Evolutionary conservation across 92 coral and sea anemone species (phyloP).

Genomic region (Epizoanthus illoricatus): DNA sequence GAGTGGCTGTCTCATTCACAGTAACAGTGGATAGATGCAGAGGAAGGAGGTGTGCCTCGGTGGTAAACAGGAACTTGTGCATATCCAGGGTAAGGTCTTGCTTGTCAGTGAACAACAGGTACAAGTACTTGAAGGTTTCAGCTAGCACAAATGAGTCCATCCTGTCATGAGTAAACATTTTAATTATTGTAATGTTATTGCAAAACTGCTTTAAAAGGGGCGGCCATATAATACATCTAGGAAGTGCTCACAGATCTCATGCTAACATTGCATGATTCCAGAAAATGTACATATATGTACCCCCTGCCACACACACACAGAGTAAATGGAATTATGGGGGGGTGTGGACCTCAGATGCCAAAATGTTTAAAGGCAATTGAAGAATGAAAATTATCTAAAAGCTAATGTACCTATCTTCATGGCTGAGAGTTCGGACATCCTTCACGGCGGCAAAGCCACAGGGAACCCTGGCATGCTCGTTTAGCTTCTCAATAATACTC

Average conservation of each 20-base stretch:
- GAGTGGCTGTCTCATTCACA: conserved; percentile 78
- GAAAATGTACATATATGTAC: too few species aligned
- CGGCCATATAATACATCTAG: too few species aligned
- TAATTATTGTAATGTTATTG: not conserved
- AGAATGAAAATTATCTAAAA: too few species aligned
- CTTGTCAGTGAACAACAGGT: conserved; percentile 84
- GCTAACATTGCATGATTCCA: too few species aligned
- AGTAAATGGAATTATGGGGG: too few species aligned
- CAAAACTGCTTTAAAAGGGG: too few species aligned
- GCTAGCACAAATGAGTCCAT: conserved; percentile 98
- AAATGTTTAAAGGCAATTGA: too few species aligned
- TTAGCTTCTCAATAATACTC: conserved; percentile 84
- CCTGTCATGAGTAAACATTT: conserved; percentile 45
- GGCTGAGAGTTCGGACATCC: conserved; percentile 93
- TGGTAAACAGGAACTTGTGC: conserved; percentile 93
- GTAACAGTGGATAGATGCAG: conserved; percentile 78
- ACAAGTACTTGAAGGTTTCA: conserved; percentile 95
- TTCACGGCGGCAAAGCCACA: conserved; percentile 99
- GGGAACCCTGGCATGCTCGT: conserved; percentile 95
- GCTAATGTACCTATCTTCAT: conserved; percentile 88
- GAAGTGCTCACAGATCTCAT: too few species aligned
- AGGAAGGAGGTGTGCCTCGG: conserved; percentile 96
- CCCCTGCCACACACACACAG: too few species aligned
- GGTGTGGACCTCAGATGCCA: too few species aligned
- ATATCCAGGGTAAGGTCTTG: conserved; percentile 68